A percentile compares a stretch with the other conserved stretches of the same genome.
Evolutionary conservation across 2,888 invertebrate genomes (phyloP).

Genomic region (Drosophila imparisetae): DNA sequence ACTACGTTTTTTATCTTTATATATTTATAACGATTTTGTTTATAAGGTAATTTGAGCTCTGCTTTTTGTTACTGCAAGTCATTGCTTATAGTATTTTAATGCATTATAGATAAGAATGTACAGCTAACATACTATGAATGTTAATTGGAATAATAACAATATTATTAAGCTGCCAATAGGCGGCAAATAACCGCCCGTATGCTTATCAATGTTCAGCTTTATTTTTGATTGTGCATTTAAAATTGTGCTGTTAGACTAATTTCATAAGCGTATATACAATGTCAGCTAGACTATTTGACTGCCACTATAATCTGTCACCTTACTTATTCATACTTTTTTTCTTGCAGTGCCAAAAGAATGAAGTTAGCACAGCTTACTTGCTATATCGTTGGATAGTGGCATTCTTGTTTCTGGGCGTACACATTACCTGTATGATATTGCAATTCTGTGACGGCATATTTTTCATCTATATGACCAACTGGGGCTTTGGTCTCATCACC

Average conservation of each 20-base stretch:
- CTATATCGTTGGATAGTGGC: conserved; percentile 83
- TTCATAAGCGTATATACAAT: neutral
- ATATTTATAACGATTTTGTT: neutral
- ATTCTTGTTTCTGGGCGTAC: conserved; percentile 75
- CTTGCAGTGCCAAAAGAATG: conserved; percentile 82
- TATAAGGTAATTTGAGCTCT: neutral
- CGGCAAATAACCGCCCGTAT: neutral
- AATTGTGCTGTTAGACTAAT: neutral
- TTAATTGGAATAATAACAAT: neutral
- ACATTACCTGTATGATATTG: conserved; percentile 71
- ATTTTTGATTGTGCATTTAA: neutral
- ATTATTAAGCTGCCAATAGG: neutral
- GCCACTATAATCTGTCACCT: neutral
- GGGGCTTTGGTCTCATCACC: conserved; percentile 82
- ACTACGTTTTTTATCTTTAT: conserved; percentile 4
- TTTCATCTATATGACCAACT: conserved; percentile 84
- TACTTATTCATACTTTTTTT: neutral
- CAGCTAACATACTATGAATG: neutral
- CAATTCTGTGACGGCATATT: conserved; percentile 79
- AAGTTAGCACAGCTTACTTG: conserved; percentile 77
- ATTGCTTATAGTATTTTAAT: neutral
- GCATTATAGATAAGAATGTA: neutral
- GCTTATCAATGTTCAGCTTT: neutral
- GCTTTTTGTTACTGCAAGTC: too few relatives aligned
- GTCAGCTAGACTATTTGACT: neutral